Base-by-base conservation (phyloP, 2,888 invertebrate species). In the Limenitis camilla region DNA sequence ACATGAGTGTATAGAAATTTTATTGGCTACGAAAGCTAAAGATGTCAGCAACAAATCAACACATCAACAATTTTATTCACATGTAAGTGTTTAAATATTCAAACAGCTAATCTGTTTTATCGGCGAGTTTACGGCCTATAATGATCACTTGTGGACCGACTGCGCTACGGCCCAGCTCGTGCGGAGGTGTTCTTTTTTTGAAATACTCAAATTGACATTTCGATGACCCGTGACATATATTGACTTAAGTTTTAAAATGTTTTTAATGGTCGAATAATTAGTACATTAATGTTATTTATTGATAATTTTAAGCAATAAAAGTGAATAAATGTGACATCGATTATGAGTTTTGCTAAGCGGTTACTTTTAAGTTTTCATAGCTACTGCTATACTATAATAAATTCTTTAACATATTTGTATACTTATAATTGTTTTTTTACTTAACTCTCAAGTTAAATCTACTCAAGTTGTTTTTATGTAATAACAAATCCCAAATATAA, bases 21-120 rank as follows among this genome's bases (percentile, higher is more conserved):
- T 40, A 51, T 33, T 19, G 35, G 55, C 40, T 58, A 43, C 41
- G 43, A 43, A 43, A 47, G 49, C 39, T 27, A 52, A 44, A 53
- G 35, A 45, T 45, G 53, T 50, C 55, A 55, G 42, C 43, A 52
- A 52, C 56, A 58, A 58, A 55, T 53, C 52, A 62, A 64, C 56
- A 58, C 54, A 59, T 62, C 59, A 62, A 60, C 65, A 64, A 72
- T 68, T 71, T 68, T 70, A 76, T 77, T 76, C 72, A 71, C 62
- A 73, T 69, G 74, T 52, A 50, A 58, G 49, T 70, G 78, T 81
- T 83, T 79, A 74, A 81, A 82, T 83, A 82, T 81, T 80, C 74
- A 78, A 80, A 79, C 67, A 66, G 67, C 78, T 84, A 83, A 83
- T 83, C 80, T 79, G 71, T 82, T 84, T 84, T 84, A 84, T 83